phyloP scores from a whole-genome alignment of 2,113 vertebrate species.

The Connochaetes taurinus region DNA sequence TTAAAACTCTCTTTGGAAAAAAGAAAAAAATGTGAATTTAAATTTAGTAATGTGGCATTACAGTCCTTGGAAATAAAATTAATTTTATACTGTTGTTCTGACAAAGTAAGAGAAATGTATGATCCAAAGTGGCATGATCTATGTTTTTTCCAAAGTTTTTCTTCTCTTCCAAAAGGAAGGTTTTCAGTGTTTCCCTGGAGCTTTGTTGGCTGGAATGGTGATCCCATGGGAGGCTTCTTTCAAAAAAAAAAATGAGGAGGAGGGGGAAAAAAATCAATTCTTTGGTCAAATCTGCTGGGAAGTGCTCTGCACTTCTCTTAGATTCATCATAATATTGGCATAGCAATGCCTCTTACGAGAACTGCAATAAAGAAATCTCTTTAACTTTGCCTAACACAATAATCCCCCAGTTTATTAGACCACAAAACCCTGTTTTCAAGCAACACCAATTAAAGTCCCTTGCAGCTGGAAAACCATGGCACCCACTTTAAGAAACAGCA shows the following conservation, averaged over 20 bases:
- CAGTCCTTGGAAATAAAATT: constrained; percentile 43
- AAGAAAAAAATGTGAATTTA: neutral
- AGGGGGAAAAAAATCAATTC: neutral
- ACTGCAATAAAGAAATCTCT: neutral
- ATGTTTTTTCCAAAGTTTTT: neutral
- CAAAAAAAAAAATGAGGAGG: neutral
- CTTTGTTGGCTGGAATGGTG: neutral
- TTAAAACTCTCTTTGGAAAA: neutral
- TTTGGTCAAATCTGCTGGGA: constrained; percentile 3
- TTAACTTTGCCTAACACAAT: neutral
- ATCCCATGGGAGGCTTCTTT: neutral
- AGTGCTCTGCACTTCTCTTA: neutral
- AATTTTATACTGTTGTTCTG: constrained; percentile 40
- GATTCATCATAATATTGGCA: neutral
- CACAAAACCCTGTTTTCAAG: neutral
- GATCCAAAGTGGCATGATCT: neutral
- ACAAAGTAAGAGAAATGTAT: neutral
- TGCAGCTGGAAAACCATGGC: neutral
- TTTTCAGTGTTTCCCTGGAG: constrained; percentile 16
- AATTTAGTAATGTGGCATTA: constrained; percentile 67
- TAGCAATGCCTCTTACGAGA: neutral
- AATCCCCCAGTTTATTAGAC: neutral
- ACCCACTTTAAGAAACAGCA: neutral
- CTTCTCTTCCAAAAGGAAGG: neutral
- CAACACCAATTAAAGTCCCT: neutral